Conservation (phyloP, 2,888 invertebrate species). For the Brachyopa scutellaris region DNA sequence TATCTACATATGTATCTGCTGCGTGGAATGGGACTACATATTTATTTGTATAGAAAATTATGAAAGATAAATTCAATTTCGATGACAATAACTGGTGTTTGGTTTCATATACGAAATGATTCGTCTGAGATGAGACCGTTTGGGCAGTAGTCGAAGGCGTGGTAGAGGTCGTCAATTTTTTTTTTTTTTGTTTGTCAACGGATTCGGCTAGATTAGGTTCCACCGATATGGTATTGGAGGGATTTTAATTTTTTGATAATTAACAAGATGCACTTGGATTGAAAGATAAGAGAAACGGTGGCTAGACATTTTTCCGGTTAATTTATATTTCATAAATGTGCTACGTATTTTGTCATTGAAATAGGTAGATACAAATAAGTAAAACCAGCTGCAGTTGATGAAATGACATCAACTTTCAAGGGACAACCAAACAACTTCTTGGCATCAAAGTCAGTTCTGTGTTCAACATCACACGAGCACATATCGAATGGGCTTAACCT, state of each 20-base stretch:
- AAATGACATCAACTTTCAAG: too few species aligned
- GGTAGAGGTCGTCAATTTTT: constrained; percentile 19
- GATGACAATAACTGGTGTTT: constrained; percentile 52
- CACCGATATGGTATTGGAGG: not conserved
- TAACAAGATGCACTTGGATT: not conserved
- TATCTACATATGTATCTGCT: not conserved
- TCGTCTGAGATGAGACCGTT: not conserved
- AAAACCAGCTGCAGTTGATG: too few species aligned
- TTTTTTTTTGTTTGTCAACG: constrained; percentile 1
- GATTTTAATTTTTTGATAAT: not conserved
- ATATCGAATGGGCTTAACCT: too few species aligned
- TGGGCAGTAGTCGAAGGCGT: constrained; percentile 41
- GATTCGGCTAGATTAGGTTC: constrained; percentile 1
- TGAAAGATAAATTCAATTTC: constrained; percentile 67
- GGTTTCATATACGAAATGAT: constrained; percentile 16
- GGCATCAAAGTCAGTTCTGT: too few species aligned
- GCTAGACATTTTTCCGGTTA: constrained; percentile 10
- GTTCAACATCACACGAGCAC: too few species aligned
- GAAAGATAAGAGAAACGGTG: constrained; percentile 22
- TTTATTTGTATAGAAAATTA: constrained; percentile 32
- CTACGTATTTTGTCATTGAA: too few species aligned
- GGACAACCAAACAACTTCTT: too few species aligned
- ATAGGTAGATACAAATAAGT: too few species aligned
- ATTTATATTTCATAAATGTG: too few species aligned
- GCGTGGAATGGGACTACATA: not conserved